phyloP scores from a whole-genome alignment of 2,797 vertebrate genomes.

The Peromyscus attwateri region DNA sequence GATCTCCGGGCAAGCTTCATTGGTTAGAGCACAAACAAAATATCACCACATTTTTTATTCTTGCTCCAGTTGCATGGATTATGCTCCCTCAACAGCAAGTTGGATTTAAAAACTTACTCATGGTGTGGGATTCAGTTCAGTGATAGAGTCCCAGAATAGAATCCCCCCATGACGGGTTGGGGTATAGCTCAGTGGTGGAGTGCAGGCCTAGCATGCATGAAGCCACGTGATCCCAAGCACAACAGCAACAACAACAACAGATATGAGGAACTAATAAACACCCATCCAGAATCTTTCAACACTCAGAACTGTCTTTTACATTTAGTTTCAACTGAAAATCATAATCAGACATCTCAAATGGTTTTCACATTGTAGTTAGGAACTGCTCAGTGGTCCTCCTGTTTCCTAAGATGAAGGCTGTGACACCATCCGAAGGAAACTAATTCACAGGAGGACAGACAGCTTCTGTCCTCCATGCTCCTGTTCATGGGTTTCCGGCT shows the following conservation, averaged over 20 bases:
- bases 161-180: not conserved
- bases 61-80: not conserved
- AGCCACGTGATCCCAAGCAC: not conserved
- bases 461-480: too few species aligned
- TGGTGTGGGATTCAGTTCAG: not conserved
- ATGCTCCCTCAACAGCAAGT: not conserved
- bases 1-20: too few species aligned
- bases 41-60: not conserved
- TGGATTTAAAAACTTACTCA: not conserved
- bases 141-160: not conserved
- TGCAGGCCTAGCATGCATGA: not conserved
- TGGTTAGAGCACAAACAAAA: too few species aligned
- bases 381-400: not conserved
- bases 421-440: not conserved
- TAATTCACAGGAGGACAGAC: not conserved
- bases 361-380: not conserved
- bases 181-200: not conserved
- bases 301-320: not conserved
- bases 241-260: not conserved
- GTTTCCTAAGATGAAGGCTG: not conserved
- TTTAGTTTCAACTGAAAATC: not conserved
- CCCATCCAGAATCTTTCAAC: not conserved
- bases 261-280: not conserved
- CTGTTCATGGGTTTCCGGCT: not conserved
- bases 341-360: not conserved